phyloP scores from a whole-genome alignment of 2,113 vertebrate genomes.

The Alaudala cheleensis region DNA sequence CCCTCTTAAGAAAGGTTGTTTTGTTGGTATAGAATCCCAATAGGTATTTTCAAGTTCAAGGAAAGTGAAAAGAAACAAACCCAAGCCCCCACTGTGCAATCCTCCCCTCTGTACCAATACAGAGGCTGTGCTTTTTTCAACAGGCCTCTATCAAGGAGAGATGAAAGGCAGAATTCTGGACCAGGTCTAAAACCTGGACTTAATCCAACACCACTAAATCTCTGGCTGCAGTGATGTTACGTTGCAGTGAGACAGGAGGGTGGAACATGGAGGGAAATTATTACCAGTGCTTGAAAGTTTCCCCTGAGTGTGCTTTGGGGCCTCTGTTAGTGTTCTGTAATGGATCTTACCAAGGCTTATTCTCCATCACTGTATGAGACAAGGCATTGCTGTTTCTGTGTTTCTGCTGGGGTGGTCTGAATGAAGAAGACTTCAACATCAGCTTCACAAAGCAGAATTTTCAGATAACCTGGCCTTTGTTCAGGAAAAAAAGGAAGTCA shows the following conservation, averaged over 20 bases:
- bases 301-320: neutral
- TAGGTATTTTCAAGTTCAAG: constrained; percentile 1
- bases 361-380: neutral
- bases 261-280: neutral
- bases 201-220: neutral
- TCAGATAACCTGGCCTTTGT: neutral
- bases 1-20: neutral
- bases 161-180: neutral
- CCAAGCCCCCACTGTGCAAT: neutral
- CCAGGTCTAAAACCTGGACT: neutral
- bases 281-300: neutral
- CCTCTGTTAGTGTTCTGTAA: neutral
- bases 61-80: neutral
- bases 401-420: neutral
- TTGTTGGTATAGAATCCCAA: neutral
- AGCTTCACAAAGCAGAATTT: neutral
- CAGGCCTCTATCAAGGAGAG: neutral
- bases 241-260: neutral
- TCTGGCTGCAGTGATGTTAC: neutral
- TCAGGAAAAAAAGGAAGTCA: neutral
- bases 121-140: neutral
- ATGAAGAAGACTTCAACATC: neutral
- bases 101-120: neutral
- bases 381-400: neutral
- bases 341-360: neutral